Evolutionary conservation across 2,888 invertebrate genomes (phyloP), one percentile per base, ranked within the genome.

Genomic region (Amaurobius ferox): DNA sequence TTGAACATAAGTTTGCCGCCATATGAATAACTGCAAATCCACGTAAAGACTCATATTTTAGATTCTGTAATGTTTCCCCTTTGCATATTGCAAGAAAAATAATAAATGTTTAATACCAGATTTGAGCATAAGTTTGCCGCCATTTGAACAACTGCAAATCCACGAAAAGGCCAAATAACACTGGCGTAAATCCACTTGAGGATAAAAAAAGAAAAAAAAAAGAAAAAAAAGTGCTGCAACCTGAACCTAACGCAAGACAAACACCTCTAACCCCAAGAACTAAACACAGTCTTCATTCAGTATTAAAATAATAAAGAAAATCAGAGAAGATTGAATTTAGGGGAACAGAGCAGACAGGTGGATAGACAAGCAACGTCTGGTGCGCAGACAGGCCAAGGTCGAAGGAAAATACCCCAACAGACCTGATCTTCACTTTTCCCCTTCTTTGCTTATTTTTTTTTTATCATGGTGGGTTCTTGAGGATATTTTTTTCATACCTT

Each of bases 381-480:
- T 39, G 30, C 2, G 68, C 40, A 74, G 81, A 74, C 81, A 68
- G 83, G 83, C 83, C 83, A 83, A 83, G 83, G 83, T 29, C 83
- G 76, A 28, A 19, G 23, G 28, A 48, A 61, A 64, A 40, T 35
- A 66, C 39, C 72, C 64, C 78, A 44, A 16, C 44, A 44, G 44
- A 44, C 44, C n/a, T 44, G 44, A 44, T 44, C 44, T 16, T 44
- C 16, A 16, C 44, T 16, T 32, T 13, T 48, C 68, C 68, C 44
- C 44, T 66, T 32, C 48, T 32, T 64, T 13, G n/a, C 44, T 9
- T 16, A 9, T 2, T 9, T 2, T n/a, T 16, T 2, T 16, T 44
- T 16, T 11, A 44, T 16, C 44, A 44, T 44, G 6, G 44, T 16
- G 16, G 44, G 16, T 44, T 44, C 44, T 44, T 16, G 16, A 16